phyloP scores from a whole-genome alignment of 2,888 invertebrate species.

The Melieria crassipennis region DNA sequence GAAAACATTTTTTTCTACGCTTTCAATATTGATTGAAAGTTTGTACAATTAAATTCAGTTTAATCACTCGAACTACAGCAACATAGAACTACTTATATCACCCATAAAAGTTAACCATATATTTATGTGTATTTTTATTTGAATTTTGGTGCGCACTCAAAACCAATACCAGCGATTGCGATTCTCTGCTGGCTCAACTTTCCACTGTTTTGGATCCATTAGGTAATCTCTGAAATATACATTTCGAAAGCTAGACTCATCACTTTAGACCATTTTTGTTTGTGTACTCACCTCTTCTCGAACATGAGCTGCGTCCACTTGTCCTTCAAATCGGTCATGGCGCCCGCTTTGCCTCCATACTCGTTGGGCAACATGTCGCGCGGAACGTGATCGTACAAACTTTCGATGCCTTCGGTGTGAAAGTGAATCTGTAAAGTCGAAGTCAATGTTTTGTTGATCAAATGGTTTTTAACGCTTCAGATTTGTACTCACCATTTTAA shows the following conservation, averaged over 20 bases:
- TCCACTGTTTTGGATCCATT: conserved; percentile 71
- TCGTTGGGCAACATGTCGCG: conserved; percentile 66
- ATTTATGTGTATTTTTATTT: conserved; percentile 25
- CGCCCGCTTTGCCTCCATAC: conserved; percentile 41
- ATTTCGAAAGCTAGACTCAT: not conserved
- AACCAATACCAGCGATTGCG: conserved; percentile 48
- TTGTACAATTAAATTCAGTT: too few species aligned
- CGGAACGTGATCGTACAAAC: conserved; percentile 70
- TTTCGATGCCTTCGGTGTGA: conserved; percentile 69
- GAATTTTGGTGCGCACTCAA: conserved; percentile 6
- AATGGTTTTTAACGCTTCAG: not conserved
- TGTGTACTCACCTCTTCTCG: conserved; percentile 46
- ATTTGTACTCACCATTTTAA: conserved; percentile 31
- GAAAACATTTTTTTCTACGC: too few species aligned
- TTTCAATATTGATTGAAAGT: too few species aligned
- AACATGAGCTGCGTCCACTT: conserved; percentile 66
- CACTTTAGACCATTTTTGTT: not conserved
- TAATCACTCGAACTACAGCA: too few species aligned
- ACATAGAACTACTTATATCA: not conserved
- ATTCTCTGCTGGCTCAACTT: conserved; percentile 66
- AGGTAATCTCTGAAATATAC: conserved; percentile 68
- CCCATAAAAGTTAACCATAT: conserved; percentile 2
- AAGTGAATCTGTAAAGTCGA: conserved; percentile 67
- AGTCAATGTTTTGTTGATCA: not conserved
- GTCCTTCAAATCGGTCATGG: conserved; percentile 59